Percentiles rank a stretch among this genome's conserved stretches.
Conservation (phyloP, 2,113 vertebrate species). For the Mugil cephalus region DNA sequence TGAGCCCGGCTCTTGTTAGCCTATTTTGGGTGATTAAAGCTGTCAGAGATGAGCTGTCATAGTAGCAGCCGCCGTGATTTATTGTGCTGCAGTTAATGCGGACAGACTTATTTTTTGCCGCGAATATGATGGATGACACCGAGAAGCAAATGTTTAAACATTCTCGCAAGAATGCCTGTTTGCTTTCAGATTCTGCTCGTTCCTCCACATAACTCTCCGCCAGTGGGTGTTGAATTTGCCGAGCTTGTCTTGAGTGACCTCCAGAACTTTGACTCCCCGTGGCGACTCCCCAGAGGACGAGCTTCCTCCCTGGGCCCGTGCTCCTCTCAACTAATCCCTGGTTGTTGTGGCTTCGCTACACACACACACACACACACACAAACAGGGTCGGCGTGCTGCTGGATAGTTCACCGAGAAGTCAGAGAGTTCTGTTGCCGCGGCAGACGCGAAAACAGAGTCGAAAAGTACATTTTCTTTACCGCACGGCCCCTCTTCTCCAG, state of each 20-base stretch:
- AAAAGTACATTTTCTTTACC: constrained; percentile 47
- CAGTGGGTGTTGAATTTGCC: constrained; percentile 70
- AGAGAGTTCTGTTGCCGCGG: constrained; percentile 66
- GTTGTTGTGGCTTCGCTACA: constrained; percentile 38
- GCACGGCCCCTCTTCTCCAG: constrained; percentile 21
- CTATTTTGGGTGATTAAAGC: constrained; percentile 10
- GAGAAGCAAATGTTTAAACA: constrained; percentile 31
- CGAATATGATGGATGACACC: constrained; percentile 35
- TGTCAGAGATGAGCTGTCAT: constrained; percentile 13
- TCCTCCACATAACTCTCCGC: constrained; percentile 44
- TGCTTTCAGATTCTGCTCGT: constrained; percentile 60
- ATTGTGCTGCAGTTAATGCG: constrained; percentile 14
- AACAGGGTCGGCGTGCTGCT: constrained; percentile 13
- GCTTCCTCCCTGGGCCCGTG: constrained; percentile 59
- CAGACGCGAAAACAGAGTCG: constrained; percentile 65
- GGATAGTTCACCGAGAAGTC: constrained; percentile 71
- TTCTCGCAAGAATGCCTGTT: constrained; percentile 44
- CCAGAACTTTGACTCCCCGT: constrained; percentile 57
- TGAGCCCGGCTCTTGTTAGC: neutral
- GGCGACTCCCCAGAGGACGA: constrained; percentile 41
- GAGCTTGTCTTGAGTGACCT: constrained; percentile 66
- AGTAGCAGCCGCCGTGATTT: constrained; percentile 34
- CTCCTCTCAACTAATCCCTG: constrained; percentile 42
- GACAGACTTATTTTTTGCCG: constrained; percentile 24
- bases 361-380: constrained; percentile 20